These are phyloP conservation scores for Lathamus discolor DNA, from an alignment of 2,113 vertebrate genomes.

Conservation along the genomic window DNA sequence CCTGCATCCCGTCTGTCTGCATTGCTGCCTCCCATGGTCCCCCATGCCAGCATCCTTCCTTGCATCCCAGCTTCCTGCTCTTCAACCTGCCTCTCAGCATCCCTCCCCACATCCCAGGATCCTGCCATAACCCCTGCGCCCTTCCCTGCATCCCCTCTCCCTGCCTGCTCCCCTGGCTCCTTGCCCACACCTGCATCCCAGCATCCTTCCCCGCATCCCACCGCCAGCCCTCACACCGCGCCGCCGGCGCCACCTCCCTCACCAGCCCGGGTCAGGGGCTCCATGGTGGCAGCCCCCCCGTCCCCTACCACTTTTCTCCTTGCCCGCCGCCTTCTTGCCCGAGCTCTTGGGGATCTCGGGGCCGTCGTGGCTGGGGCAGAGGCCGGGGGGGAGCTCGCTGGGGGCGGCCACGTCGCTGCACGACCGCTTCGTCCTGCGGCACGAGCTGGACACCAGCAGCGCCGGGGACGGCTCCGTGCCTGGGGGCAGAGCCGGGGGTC, in stretches of 20 bases:
- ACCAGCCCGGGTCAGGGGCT: background rate
- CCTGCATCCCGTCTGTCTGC: background rate
- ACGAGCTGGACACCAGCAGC: conserved; percentile 77
- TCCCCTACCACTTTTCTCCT: conserved; percentile 80
- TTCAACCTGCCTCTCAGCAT: fast-evolving
- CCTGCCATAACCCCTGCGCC: background rate
- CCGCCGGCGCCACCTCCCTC: background rate
- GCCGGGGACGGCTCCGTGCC: conserved; percentile 85
- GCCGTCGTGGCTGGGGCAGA: conserved; percentile 70
- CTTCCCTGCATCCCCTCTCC: background rate
- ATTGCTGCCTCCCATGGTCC: background rate
- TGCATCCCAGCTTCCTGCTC: no score
- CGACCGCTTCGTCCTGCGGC: conserved; percentile 72
- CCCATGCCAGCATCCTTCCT: no score
- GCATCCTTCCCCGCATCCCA: background rate
- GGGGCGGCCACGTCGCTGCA: conserved; percentile 70
- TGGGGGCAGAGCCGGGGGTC: background rate
- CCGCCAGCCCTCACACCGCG: background rate
- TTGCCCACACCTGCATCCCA: background rate
- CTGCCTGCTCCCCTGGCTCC: fast-evolving
- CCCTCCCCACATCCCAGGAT: background rate
- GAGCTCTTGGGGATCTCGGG: conserved; percentile 70
- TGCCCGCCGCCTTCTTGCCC: conserved; percentile 75
- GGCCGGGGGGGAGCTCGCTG: conserved; percentile 67
- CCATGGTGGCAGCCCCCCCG: background rate